Percentiles rank a stretch among this genome's conserved stretches.
Evolutionary conservation across 2,113 vertebrate genomes (phyloP).

Genomic region (Pimephales promelas): DNA sequence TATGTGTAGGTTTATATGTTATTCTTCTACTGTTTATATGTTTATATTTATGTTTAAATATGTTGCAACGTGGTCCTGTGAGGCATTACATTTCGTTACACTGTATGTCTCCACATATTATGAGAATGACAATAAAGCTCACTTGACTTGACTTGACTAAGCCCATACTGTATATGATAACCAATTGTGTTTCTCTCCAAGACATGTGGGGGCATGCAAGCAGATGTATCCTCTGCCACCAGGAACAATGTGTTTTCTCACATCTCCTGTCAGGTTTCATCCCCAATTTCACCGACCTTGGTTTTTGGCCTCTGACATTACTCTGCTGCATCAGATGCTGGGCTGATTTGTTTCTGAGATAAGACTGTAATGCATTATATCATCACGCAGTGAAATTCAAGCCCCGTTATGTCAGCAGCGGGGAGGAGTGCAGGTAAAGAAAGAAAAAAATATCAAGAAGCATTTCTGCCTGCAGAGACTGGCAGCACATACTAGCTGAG

Average conservation of each 20-base stretch:
- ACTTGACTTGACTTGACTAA: not conserved
- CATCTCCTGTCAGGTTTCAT: conserved; percentile 45
- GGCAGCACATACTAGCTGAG: conserved; percentile 34
- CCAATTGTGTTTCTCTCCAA: not conserved
- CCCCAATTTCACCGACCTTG: conserved; percentile 30
- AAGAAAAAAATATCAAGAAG: conserved; percentile 45
- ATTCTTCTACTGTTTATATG: too few relatives aligned
- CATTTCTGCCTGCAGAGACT: conserved; percentile 48
- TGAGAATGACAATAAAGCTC: too few relatives aligned
- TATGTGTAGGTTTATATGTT: too few relatives aligned
- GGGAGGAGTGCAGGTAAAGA: conserved; percentile 47
- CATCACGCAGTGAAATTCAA: conserved; percentile 42
- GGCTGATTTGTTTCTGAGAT: conserved; percentile 50
- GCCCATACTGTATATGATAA: not conserved
- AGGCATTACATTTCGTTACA: too few relatives aligned
- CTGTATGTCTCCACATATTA: too few relatives aligned
- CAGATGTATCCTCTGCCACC: not conserved
- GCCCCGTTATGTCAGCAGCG: conserved; percentile 53
- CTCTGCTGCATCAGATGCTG: conserved; percentile 30
- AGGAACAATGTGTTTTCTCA: conserved; percentile 8
- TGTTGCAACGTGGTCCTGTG: too few relatives aligned
- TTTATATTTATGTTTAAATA: too few relatives aligned
- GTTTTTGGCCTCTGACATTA: conserved; percentile 48
- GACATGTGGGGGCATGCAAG: not conserved
- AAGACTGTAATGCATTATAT: conserved; percentile 54